Percentiles rank a stretch among this genome's conserved stretches.
Conservation (phyloP, 2,797 vertebrate genomes). For the Taeniopygia guttata region DNA sequence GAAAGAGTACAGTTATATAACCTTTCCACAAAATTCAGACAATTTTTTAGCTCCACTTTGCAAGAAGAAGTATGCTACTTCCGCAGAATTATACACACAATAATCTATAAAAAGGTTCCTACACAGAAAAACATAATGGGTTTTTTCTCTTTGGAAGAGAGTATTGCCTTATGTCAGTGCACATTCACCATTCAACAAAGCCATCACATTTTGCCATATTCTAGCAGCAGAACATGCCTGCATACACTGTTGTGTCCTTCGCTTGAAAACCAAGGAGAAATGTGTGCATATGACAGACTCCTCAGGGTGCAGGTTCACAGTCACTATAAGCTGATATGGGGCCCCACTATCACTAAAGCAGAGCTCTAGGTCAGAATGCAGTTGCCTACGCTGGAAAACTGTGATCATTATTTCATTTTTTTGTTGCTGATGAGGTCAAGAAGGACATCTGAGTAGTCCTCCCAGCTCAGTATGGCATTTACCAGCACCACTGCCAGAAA, state of each 20-base stretch:
- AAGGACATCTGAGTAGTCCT: neutral
- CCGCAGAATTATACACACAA: conserved; percentile 68
- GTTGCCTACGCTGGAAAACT: neutral
- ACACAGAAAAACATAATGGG: neutral
- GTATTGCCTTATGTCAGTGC: neutral
- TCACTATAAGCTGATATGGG: neutral
- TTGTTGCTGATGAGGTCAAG: neutral
- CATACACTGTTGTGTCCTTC: neutral
- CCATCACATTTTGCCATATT: neutral
- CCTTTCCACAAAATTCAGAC: conserved; percentile 77
- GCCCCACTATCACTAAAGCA: neutral
- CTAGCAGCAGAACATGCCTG: neutral
- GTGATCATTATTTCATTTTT: neutral
- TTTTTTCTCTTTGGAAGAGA: conserved; percentile 41
- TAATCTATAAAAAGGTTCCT: conserved; percentile 68
- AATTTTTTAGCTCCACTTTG: conserved; percentile 68
- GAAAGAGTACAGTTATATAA: conserved; percentile 80
- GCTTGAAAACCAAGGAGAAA: neutral
- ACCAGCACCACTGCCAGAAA: neutral
- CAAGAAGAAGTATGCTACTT: conserved; percentile 56
- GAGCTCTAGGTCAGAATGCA: neutral
- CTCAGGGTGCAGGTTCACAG: neutral
- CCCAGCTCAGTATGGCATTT: neutral
- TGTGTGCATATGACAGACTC: neutral
- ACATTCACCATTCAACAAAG: conserved; percentile 28